These are phyloP conservation scores for Lophotriccus pileatus DNA, from an alignment of 2,797 vertebrate species.

Conservation along the genomic window DNA sequence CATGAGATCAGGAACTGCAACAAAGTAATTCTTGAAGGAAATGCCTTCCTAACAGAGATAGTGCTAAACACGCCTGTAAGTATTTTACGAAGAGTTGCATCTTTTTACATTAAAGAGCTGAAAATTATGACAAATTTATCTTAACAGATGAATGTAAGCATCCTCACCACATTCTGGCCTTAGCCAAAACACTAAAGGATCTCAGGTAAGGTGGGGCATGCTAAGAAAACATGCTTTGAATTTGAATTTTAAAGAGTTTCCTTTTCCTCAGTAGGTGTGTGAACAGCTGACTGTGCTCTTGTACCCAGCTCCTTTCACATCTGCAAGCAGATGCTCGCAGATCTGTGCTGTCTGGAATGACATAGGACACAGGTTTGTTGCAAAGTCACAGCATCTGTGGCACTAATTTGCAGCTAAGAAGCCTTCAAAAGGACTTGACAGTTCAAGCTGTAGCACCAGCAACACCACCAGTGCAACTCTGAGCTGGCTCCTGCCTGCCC, in stretches of 20 bases:
- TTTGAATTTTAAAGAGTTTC: neutral
- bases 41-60: neutral
- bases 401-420: neutral
- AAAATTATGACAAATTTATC: neutral
- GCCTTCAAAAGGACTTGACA: neutral
- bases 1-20: neutral
- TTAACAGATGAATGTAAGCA: neutral
- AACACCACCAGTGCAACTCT: neutral
- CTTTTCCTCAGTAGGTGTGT: neutral
- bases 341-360: neutral
- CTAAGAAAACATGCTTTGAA: neutral
- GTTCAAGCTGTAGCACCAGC: neutral
- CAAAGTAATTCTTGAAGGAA: neutral
- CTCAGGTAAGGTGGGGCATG: neutral
- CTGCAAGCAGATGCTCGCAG: neutral
- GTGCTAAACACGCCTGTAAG: neutral
- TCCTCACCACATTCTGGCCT: neutral
- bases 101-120: neutral
- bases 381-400: neutral
- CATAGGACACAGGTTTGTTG: neutral
- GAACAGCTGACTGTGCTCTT: neutral
- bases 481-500: accelerated
- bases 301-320: accelerated
- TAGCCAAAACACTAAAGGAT: neutral
- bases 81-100: neutral